Evolutionary conservation across 2,113 vertebrate genomes (phyloP).

Genomic region (Myotis brandtii): DNA sequence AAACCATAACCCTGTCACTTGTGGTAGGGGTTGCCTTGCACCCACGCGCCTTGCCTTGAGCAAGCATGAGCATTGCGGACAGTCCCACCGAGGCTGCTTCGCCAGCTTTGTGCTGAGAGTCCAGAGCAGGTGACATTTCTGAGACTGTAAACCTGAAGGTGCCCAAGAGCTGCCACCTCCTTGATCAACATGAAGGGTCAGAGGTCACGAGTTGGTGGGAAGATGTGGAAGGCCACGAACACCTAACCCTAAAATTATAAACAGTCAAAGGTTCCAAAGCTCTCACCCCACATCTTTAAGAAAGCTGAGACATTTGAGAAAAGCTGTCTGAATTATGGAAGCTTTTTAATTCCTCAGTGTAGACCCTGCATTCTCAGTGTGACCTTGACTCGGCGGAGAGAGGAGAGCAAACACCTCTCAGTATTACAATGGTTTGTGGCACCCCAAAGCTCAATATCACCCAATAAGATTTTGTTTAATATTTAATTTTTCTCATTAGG

Average conservation of each 20-base stretch:
- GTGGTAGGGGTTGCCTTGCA: background rate
- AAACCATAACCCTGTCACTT: fast-evolving
- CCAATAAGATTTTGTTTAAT: slow-evolving; percentile 18
- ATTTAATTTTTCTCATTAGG: slow-evolving; percentile 6
- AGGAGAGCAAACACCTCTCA: background rate
- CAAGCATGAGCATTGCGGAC: fast-evolving
- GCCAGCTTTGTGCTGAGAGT: background rate
- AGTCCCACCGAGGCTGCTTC: background rate
- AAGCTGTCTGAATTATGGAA: background rate
- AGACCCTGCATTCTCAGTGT: background rate
- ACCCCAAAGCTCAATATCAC: background rate
- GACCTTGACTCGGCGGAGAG: background rate
- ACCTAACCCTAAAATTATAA: background rate
- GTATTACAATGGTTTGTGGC: background rate
- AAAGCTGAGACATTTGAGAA: background rate
- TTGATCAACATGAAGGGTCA: background rate
- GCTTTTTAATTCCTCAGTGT: background rate
- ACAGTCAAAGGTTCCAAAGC: background rate
- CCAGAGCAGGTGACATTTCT: background rate
- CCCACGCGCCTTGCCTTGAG: background rate
- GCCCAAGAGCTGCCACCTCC: background rate
- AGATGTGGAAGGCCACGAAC: background rate
- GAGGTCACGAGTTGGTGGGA: background rate
- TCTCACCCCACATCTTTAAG: background rate
- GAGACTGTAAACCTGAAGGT: background rate